Percentiles rank a stretch among this genome's conserved stretches.
These are phyloP conservation scores for Automeris io DNA, from an alignment of 2,888 invertebrate genomes.

Conservation along the genomic window DNA sequence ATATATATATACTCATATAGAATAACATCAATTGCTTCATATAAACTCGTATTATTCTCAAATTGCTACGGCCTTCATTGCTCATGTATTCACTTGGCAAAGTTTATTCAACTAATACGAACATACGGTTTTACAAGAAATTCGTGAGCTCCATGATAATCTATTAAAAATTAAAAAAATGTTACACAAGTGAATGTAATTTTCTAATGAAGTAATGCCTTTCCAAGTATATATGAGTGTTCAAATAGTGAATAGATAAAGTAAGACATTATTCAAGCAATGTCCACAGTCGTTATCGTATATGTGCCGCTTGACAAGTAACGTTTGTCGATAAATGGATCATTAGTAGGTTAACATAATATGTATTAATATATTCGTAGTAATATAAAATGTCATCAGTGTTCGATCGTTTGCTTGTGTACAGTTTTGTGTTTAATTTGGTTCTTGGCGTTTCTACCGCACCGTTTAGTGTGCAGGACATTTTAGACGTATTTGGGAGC, in stretches of 20 bases:
- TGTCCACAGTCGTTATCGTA: conserved; percentile 4
- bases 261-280: not conserved
- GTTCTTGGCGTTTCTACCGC: conserved; percentile 31
- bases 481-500: conserved; percentile 51
- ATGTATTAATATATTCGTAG: conserved; percentile 37
- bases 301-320: conserved; percentile 21
- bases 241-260: not conserved
- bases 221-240: not conserved
- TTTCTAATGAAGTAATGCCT: not conserved
- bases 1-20: no score
- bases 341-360: conserved; percentile 24
- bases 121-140: not conserved
- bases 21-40: not conserved
- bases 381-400: conserved; percentile 56
- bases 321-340: conserved; percentile 37
- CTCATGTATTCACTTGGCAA: not conserved
- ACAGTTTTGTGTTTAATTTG: conserved; percentile 43
- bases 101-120: not conserved
- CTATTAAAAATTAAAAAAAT: not conserved
- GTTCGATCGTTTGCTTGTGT: conserved; percentile 46
- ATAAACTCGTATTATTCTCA: not conserved
- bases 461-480: conserved; percentile 36
- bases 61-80: not conserved
- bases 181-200: not conserved
- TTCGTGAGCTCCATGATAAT: not conserved